phyloP scores from a whole-genome alignment of 1,140 invertebrate genomes.

The Hirudo medicinalis region DNA sequence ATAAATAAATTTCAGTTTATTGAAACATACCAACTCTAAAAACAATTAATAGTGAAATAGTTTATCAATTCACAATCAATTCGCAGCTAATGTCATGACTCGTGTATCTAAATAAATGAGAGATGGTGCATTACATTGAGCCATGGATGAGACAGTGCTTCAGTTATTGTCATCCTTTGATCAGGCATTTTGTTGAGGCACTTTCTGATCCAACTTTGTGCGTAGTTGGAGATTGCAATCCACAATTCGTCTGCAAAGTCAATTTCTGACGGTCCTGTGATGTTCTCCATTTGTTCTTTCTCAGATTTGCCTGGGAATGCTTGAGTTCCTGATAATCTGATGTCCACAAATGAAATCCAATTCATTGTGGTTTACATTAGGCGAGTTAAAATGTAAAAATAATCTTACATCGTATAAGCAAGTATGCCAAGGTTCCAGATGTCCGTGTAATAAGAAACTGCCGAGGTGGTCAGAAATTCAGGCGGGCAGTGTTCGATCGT shows the following conservation, averaged over 20 bases:
- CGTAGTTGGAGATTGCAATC: conserved; percentile 79
- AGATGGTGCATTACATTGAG: conserved; percentile 42
- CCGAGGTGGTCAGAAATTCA: conserved; percentile 92
- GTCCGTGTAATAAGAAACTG: conserved; percentile 97
- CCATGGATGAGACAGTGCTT: conserved; percentile 90
- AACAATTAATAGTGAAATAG: not conserved
- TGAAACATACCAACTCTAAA: not conserved
- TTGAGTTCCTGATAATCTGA: conserved; percentile 9
- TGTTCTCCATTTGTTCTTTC: not conserved
- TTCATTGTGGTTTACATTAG: not conserved
- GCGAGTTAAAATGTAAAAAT: too few species aligned
- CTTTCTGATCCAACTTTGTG: conserved; percentile 89
- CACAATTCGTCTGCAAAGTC: conserved; percentile 87
- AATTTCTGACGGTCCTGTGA: conserved; percentile 51
- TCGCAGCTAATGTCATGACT: not conserved
- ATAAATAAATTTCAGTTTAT: not conserved
- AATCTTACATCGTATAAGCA: conserved; percentile 81
- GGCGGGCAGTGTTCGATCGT: conserved; percentile 98
- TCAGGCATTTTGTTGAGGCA: conserved; percentile 84
- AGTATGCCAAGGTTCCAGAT: conserved; percentile 99
- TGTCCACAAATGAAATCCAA: not conserved
- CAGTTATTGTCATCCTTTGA: conserved; percentile 90
- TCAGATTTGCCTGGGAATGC: conserved; percentile 43
- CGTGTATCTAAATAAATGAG: not conserved
- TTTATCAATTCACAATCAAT: not conserved